Evolutionary conservation across 2,797 vertebrate genomes (phyloP).

Genomic region (Micrastur ruficollis): DNA sequence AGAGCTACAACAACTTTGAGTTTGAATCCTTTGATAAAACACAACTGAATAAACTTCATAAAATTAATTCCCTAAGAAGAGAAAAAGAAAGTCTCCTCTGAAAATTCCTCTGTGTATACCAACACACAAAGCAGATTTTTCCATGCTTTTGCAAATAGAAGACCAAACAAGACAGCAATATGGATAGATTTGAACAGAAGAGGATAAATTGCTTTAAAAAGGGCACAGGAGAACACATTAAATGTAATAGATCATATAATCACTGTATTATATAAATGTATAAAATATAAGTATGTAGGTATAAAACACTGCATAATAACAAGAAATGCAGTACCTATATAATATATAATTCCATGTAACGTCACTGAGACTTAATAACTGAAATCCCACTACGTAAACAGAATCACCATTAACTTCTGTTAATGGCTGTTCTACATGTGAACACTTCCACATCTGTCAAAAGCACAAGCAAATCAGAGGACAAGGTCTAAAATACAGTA

Average conservation of each 20-base stretch:
- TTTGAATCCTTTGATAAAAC: slow-evolving; percentile 65
- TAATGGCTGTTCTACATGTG: not conserved
- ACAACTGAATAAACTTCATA: slow-evolving; percentile 67
- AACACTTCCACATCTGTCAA: not conserved
- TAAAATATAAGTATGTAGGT: not conserved
- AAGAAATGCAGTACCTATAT: not conserved
- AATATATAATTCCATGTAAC: not conserved
- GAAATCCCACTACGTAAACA: not conserved
- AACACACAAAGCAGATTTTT: slow-evolving; percentile 37
- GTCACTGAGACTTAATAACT: not conserved
- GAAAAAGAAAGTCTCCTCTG: slow-evolving; percentile 36
- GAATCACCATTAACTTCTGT: not conserved
- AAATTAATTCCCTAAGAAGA: slow-evolving; percentile 59
- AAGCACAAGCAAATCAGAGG: not conserved
- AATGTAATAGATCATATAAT: not conserved
- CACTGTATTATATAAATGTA: not conserved
- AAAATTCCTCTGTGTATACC: slow-evolving; percentile 48
- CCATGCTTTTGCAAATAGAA: slow-evolving; percentile 27
- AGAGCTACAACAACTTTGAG: slow-evolving; percentile 57
- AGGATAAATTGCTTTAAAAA: slow-evolving; percentile 11
- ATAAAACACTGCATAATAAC: not conserved
- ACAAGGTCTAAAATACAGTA: not conserved
- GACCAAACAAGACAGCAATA: slow-evolving; percentile 42
- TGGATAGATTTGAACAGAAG: not conserved
- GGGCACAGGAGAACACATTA: not conserved